Evolutionary conservation across 2,888 invertebrate genomes (phyloP).

Genomic region (Harpalus rufipes): DNA sequence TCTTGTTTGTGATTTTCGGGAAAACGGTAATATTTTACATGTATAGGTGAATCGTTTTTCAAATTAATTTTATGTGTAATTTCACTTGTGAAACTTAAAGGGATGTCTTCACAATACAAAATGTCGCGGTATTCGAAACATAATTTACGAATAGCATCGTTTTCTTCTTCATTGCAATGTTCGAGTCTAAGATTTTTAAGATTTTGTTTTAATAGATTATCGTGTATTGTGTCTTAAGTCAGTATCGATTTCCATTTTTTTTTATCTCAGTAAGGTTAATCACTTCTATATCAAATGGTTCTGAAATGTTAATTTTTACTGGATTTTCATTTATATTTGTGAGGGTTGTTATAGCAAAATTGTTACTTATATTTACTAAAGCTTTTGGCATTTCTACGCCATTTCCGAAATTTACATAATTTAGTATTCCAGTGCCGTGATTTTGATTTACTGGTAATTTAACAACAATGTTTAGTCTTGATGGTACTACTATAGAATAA

Average conservation of each 20-base stretch:
- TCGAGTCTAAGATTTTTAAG: slow-evolving; percentile 51
- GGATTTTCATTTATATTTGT: slow-evolving; percentile 9
- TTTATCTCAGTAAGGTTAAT: slow-evolving; percentile 35
- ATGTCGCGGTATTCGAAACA: too few species aligned
- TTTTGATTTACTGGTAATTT: slow-evolving; percentile 57
- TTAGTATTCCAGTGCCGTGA: slow-evolving; percentile 36
- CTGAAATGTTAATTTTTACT: neutral
- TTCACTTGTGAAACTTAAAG: neutral
- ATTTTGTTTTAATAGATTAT: slow-evolving; percentile 55
- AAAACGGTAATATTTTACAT: slow-evolving; percentile 6
- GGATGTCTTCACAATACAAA: neutral
- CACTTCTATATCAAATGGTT: slow-evolving; percentile 48
- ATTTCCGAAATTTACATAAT: slow-evolving; percentile 19
- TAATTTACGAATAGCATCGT: slow-evolving; percentile 36
- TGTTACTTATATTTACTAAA: slow-evolving; percentile 54
- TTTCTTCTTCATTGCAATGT: slow-evolving; percentile 52
- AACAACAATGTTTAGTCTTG: slow-evolving; percentile 22
- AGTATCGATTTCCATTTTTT: slow-evolving; percentile 34
- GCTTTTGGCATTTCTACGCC: slow-evolving; percentile 42
- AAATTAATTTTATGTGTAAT: slow-evolving; percentile 1
- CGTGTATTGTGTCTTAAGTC: neutral
- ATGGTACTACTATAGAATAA: slow-evolving; percentile 13
- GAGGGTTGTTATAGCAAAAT: slow-evolving; percentile 22
- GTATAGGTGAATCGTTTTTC: neutral
- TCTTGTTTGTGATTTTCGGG: slow-evolving; percentile 3